phyloP scores from a whole-genome alignment of 2,113 vertebrate species.

The Phyllostomus hastatus region DNA sequence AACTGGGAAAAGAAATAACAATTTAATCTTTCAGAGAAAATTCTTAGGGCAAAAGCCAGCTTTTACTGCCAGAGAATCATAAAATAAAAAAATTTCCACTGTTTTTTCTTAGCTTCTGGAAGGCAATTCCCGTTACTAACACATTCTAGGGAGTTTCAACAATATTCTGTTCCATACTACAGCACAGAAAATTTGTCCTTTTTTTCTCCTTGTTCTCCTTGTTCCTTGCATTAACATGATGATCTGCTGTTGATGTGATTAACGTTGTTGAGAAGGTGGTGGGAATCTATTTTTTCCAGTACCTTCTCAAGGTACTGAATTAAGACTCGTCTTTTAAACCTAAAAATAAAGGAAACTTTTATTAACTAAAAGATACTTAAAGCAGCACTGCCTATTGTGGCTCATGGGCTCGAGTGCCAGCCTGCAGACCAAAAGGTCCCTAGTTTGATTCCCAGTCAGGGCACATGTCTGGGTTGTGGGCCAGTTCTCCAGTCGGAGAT shows the following conservation, averaged over 20 bases:
- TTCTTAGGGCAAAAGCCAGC: conserved; percentile 78
- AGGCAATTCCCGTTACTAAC: conserved; percentile 75
- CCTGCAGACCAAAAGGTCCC: too few relatives aligned
- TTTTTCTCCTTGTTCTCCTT: conserved; percentile 70
- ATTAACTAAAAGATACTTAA: not conserved
- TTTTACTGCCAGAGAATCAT: conserved; percentile 72
- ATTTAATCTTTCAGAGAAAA: conserved; percentile 76
- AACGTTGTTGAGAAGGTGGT: conserved; percentile 78
- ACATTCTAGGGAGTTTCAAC: conserved; percentile 69
- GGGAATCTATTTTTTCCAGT: conserved; percentile 88
- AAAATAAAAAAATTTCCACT: conserved; percentile 71
- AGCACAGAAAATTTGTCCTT: conserved; percentile 78
- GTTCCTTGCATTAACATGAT: conserved; percentile 85
- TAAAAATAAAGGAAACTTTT: conserved; percentile 71
- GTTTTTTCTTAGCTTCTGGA: conserved; percentile 78
- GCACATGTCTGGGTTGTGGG: too few relatives aligned
- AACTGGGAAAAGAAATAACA: conserved; percentile 72
- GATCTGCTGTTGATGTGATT: conserved; percentile 80
- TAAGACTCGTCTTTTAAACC: conserved; percentile 98
- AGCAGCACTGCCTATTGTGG: not conserved
- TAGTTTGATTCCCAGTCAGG: too few relatives aligned
- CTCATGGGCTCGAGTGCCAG: too few relatives aligned
- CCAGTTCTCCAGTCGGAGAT: too few relatives aligned
- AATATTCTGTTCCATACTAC: conserved; percentile 71
- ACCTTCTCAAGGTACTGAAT: conserved; percentile 96